Base-by-base conservation (phyloP, 1,140 invertebrate genomes). In the Contarinia nasturtii region DNA sequence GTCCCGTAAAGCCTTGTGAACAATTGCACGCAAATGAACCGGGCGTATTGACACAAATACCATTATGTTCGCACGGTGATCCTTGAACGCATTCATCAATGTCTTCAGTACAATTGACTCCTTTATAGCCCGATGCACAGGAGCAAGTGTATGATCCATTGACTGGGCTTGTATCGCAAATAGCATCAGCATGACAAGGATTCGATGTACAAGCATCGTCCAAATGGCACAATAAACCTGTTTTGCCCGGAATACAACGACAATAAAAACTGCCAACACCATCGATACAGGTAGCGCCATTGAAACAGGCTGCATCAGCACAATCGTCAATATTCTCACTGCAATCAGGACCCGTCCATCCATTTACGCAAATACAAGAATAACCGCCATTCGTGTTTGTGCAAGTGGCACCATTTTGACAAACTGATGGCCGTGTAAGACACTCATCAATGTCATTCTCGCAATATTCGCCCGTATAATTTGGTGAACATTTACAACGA, bases 151-250 rank as follows among this genome's bases (percentile, higher is more conserved):
- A 92, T 4, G 86, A 87, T 1, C 93, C 89, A 57, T 92, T 89
- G 51, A 95, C 90, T 10, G 91, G 91, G 52, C 86, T 93, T 0
- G 92, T 96, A 61, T 95, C 87, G 58, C 93, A 97, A 52, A 86
- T 86, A 7, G 92, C 88, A 50, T 88, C 88, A 1, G 81, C 77
- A 55, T 93, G 87, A 60, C 93, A 98, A 0, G 93, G 93, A 68
- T 90, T 92, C n/a, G 86, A 90, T 1, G 86, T 86, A 62, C 93
- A 98, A 0, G 91, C 90, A 61, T 98, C 92, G 49, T 96, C 88
- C 63, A 97, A 67, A 60, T 98, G 93, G 56, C 93, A 98, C 1
- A 95, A 71, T 11, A 94, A 66, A 57, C 86, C 86, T 52, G 89
- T 95, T 69, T 94, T 97, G 38, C 93, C 93, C 2, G 82, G 76